A percentile compares a stretch with the other conserved stretches of the same genome.
Evolutionary conservation across 2,888 invertebrate genomes (phyloP).

Genomic region (Calliopum simillimum): DNA sequence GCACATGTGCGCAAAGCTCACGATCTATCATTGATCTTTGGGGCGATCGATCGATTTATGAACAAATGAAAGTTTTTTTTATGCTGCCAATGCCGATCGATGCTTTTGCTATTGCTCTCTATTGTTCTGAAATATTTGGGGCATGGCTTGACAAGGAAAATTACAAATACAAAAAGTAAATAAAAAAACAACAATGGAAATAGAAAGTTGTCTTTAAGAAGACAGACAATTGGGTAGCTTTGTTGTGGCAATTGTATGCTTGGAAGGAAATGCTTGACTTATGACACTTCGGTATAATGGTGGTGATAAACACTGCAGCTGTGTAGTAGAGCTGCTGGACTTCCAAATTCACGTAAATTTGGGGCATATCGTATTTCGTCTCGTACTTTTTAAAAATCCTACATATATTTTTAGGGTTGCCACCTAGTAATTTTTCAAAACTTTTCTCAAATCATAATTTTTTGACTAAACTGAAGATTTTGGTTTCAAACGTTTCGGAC

Average conservation of each 20-base stretch:
- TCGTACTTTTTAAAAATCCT: no score
- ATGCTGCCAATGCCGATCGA: background rate
- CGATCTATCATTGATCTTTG: background rate
- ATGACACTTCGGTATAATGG: no score
- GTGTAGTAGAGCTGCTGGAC: no score
- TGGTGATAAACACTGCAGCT: no score
- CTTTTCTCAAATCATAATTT: no score
- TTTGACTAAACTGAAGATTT: no score
- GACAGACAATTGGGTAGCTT: background rate
- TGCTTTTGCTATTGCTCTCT: background rate
- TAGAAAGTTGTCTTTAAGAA: background rate
- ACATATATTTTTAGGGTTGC: no score
- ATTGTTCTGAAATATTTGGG: conserved; percentile 19
- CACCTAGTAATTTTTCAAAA: no score
- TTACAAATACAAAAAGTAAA: background rate
- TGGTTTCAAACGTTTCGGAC: no score
- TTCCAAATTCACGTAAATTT: no score
- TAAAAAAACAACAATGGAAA: background rate
- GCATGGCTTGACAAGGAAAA: background rate
- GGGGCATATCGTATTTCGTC: no score
- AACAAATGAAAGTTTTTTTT: conserved; percentile 23
- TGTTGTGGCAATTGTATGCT: background rate
- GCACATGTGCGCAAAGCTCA: background rate
- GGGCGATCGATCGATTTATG: conserved; percentile 1
- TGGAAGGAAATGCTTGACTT: no score